Conservation (phyloP, 2,797 vertebrate species). For the Acipenser ruthenus region DNA sequence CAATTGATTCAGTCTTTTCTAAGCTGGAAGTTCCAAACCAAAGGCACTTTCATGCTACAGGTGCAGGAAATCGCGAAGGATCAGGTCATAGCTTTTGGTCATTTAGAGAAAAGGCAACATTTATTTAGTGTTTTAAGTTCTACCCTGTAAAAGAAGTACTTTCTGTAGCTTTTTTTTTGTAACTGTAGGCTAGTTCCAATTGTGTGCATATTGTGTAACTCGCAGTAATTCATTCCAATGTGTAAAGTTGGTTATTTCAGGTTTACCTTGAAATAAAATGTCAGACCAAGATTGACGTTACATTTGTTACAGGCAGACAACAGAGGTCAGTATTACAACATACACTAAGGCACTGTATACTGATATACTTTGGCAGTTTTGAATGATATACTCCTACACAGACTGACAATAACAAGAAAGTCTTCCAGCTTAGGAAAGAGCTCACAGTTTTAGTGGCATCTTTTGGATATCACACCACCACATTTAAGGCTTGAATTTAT, state of each 20-base stretch:
- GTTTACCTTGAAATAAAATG: not conserved
- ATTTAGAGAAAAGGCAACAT: constrained; percentile 56
- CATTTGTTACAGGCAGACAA: constrained; percentile 13
- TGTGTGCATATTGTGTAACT: constrained; percentile 1
- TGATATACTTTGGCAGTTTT: constrained; percentile 92
- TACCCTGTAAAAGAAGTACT: constrained; percentile 27
- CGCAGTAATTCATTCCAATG: not conserved
- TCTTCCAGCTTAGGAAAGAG: constrained; percentile 80
- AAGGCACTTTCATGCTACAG: constrained; percentile 98
- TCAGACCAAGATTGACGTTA: not conserved
- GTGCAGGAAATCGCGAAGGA: constrained; percentile 78
- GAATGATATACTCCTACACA: constrained; percentile 75
- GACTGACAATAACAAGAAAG: constrained; percentile 65
- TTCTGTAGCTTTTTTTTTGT: not conserved
- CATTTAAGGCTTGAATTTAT: constrained; percentile 80
- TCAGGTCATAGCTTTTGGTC: constrained; percentile 61
- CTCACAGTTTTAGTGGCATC: constrained; percentile 89
- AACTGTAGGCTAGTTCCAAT: not conserved
- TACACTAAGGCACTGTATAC: constrained; percentile 95
- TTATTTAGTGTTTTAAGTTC: constrained; percentile 41
- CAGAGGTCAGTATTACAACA: constrained; percentile 34
- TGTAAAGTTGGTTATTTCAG: not conserved
- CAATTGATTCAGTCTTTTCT: constrained; percentile 74
- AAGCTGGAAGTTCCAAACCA: constrained; percentile 86
- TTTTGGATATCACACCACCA: constrained; percentile 74